These are phyloP conservation scores for Lycaon pictus DNA, from an alignment of 2,113 vertebrate species.

Conservation along the genomic window DNA sequence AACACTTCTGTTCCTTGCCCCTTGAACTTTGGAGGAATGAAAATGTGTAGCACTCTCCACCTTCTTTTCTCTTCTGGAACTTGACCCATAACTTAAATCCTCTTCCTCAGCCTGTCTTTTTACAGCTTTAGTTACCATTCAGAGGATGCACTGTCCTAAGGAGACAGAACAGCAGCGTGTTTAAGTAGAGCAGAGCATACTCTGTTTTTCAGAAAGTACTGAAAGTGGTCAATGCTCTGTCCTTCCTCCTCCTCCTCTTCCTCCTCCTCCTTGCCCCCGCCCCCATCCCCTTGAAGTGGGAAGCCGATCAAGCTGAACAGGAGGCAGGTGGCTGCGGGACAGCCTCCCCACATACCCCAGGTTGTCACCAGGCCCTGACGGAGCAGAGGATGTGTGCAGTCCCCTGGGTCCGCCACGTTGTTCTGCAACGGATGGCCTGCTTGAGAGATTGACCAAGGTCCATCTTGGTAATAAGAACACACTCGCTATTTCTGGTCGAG, in stretches of 20 bases:
- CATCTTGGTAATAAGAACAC: no score
- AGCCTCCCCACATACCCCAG: not conserved
- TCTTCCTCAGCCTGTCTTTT: constrained; percentile 24
- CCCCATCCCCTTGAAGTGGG: not conserved
- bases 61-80: not conserved
- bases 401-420: not conserved
- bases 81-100: constrained; percentile 44
- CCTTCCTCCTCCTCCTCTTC: not conserved
- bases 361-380: not conserved
- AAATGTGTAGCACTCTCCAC: not conserved
- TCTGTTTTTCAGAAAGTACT: not conserved
- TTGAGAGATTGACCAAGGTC: not conserved
- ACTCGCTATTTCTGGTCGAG: not conserved
- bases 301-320: not conserved
- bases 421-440: not conserved
- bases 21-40: constrained; percentile 54
- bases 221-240: not conserved
- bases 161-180: not conserved
- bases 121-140: not conserved
- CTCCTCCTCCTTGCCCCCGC: not conserved
- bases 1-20: constrained; percentile 58
- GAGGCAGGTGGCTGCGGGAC: not conserved
- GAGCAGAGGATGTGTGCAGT: rapidly evolving
- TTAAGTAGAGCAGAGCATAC: not conserved
- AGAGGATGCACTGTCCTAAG: not conserved